Conservation (phyloP, 2,797 vertebrate genomes). For the Danio albolineatus region DNA sequence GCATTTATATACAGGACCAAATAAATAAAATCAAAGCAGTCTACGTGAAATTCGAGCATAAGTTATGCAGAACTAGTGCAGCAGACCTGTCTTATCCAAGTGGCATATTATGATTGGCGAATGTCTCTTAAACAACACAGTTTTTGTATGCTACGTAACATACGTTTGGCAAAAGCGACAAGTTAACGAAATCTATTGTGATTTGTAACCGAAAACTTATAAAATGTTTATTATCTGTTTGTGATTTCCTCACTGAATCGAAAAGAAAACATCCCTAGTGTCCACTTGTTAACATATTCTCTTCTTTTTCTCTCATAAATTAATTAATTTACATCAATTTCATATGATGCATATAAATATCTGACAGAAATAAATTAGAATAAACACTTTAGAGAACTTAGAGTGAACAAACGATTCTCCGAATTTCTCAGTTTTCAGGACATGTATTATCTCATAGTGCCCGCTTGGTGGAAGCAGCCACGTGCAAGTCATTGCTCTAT, state of each 20-base stretch:
- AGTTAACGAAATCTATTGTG: slow-evolving; percentile 24
- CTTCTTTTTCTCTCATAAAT: background rate
- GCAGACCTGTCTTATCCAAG: background rate
- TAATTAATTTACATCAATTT: background rate
- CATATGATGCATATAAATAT: no score
- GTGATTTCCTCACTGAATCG: background rate
- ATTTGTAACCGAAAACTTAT: background rate
- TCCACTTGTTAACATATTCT: no score
- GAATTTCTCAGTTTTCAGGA: background rate
- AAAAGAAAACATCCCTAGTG: background rate
- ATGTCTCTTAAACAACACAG: background rate
- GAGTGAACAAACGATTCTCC: background rate
- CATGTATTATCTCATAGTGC: slow-evolving; percentile 60
- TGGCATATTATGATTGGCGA: background rate
- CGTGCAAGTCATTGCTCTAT: slow-evolving; percentile 33
- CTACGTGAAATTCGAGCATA: background rate
- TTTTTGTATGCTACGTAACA: background rate
- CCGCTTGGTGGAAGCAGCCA: slow-evolving; percentile 66
- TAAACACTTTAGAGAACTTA: background rate
- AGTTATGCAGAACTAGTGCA: background rate
- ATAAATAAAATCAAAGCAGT: background rate
- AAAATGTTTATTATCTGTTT: background rate
- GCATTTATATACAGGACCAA: background rate
- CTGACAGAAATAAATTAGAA: background rate
- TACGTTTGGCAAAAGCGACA: background rate